phyloP scores from a whole-genome alignment of 2,888 invertebrate genomes.

The Temnothorax ravouxi region DNA sequence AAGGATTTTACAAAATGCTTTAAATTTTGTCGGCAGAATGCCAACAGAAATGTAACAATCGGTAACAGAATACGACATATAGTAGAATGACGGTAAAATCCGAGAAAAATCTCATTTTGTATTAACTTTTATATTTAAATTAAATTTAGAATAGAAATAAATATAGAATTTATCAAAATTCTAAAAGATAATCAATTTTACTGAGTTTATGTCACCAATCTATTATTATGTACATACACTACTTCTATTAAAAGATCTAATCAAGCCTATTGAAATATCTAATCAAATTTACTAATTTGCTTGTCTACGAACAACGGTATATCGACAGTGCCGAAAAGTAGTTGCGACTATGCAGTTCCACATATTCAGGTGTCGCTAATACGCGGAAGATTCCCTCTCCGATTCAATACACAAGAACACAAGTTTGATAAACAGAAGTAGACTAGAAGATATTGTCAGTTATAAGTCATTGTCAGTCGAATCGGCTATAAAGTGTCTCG shows the following conservation, averaged over 20 bases:
- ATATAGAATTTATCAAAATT: background rate
- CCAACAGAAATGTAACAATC: background rate
- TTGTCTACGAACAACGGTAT: background rate
- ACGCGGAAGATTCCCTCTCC: no score
- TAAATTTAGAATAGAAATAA: no score
- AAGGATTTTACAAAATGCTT: background rate
- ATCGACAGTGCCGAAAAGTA: no score
- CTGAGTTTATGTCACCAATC: background rate
- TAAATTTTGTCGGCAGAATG: background rate
- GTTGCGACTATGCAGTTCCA: no score
- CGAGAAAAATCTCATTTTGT: background rate
- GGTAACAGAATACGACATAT: background rate
- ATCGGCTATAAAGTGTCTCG: no score
- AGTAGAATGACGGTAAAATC: background rate
- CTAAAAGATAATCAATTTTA: background rate
- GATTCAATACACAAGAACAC: no score
- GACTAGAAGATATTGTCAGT: background rate
- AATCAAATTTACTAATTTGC: background rate
- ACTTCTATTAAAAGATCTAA: background rate
- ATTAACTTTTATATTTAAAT: background rate
- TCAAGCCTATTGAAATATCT: background rate
- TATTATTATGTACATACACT: background rate
- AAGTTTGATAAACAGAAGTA: no score
- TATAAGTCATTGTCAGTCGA: no score
- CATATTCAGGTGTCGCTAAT: no score